A percentile compares a stretch with the other conserved stretches of the same genome.
These are phyloP conservation scores for Lasiommata megera DNA, from an alignment of 2,888 invertebrate species.

Conservation along the genomic window DNA sequence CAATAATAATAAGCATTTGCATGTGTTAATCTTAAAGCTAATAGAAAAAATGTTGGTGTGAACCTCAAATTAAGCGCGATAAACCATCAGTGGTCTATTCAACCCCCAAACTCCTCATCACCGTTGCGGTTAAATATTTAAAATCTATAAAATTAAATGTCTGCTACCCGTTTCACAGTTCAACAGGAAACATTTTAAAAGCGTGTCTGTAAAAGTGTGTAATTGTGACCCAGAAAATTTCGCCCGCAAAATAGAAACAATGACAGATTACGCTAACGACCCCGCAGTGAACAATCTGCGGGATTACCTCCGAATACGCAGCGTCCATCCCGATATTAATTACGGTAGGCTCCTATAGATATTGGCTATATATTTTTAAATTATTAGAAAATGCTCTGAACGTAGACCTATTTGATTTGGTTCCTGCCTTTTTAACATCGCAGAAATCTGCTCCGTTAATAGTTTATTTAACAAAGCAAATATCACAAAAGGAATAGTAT, in stretches of 20 bases:
- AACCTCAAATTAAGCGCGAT: too few species aligned
- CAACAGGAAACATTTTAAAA: not conserved
- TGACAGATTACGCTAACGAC: constrained; percentile 45
- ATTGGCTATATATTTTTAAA: too few species aligned
- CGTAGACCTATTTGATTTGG: too few species aligned
- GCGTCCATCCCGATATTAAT: constrained; percentile 87
- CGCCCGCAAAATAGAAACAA: constrained; percentile 3
- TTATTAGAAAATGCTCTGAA: too few species aligned
- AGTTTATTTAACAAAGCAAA: too few species aligned
- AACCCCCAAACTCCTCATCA: not conserved
- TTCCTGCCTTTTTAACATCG: too few species aligned
- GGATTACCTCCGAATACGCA: constrained; percentile 86
- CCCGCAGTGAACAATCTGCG: constrained; percentile 85
- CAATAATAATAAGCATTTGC: too few species aligned
- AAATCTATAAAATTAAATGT: not conserved
- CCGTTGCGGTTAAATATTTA: not conserved
- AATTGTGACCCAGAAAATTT: not conserved
- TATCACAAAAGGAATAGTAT: too few species aligned
- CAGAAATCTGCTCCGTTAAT: too few species aligned
- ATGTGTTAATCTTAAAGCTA: too few species aligned
- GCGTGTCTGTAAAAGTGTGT: not conserved
- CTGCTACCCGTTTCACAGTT: not conserved
- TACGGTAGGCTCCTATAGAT: constrained; percentile 79
- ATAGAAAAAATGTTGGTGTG: too few species aligned
- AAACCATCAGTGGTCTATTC: not conserved